Conservation (phyloP, 2,888 invertebrate genomes). For the Lasius fuliginosus region DNA sequence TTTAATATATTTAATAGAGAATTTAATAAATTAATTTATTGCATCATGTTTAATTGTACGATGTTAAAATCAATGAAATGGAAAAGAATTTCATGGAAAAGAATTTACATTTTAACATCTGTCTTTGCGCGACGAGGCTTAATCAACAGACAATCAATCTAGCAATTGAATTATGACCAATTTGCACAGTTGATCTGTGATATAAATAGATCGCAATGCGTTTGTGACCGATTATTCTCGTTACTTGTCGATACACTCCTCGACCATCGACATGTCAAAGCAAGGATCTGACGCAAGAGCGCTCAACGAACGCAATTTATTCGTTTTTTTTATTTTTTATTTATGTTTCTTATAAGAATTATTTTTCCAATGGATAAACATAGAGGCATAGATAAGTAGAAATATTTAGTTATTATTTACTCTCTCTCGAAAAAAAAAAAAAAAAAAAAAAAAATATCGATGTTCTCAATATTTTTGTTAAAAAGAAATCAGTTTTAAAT, state of each 20-base stretch:
- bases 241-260: slow-evolving; percentile 24
- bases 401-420: neutral
- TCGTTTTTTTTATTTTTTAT: neutral
- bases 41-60: neutral
- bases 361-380: neutral
- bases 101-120: neutral
- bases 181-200: slow-evolving; percentile 75
- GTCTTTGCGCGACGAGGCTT: slow-evolving; percentile 10
- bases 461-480: neutral
- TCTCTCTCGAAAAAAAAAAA: no score
- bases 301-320: neutral
- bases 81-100: neutral
- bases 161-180: slow-evolving; percentile 75
- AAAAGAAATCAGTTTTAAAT: neutral
- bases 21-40: neutral
- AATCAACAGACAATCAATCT: slow-evolving; percentile 28
- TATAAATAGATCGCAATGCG: slow-evolving; percentile 75
- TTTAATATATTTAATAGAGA: neutral
- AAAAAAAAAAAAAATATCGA: neutral
- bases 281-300: slow-evolving; percentile 10
- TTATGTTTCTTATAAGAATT: neutral
- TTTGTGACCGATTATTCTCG: slow-evolving; percentile 70
- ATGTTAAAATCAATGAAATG: neutral
- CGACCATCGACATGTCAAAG: neutral
- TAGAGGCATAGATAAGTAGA: neutral